Conservation (phyloP, 2,888 invertebrate genomes). For the Fragum sueziense region DNA sequence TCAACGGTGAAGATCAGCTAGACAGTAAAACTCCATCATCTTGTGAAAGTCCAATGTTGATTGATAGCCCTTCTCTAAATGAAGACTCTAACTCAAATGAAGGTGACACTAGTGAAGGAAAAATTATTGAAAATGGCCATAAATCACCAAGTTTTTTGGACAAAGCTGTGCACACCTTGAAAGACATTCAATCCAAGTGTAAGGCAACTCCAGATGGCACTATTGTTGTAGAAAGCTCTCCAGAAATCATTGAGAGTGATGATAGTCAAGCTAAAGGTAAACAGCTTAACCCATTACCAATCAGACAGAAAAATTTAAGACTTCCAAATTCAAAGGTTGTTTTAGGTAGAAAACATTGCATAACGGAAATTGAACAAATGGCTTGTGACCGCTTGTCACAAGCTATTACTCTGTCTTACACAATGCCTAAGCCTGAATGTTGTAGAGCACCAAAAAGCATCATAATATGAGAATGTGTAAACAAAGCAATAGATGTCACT, state of each 20-base stretch:
- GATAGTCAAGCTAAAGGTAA: background rate
- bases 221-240: background rate
- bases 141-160: background rate
- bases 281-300: too few species aligned
- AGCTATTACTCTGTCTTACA: too few species aligned
- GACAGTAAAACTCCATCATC: background rate
- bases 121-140: background rate
- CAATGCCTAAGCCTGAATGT: too few species aligned
- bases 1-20: background rate
- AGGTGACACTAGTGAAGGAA: background rate
- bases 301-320: too few species aligned
- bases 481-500: too few species aligned
- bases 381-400: too few species aligned
- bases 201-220: slow-evolving; percentile 23
- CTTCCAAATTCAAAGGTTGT: too few species aligned
- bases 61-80: background rate
- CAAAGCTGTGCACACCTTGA: slow-evolving; percentile 62
- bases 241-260: background rate
- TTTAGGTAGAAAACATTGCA: too few species aligned
- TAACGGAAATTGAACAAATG: too few species aligned
- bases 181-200: slow-evolving; percentile 62
- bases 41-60: background rate
- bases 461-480: too few species aligned
- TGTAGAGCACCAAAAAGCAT: too few species aligned
- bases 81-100: background rate